Evolutionary conservation across 1,140 invertebrate species (phyloP), one percentile per base, ranked within the genome.

Genomic region (Pseudoatta argentina): DNA sequence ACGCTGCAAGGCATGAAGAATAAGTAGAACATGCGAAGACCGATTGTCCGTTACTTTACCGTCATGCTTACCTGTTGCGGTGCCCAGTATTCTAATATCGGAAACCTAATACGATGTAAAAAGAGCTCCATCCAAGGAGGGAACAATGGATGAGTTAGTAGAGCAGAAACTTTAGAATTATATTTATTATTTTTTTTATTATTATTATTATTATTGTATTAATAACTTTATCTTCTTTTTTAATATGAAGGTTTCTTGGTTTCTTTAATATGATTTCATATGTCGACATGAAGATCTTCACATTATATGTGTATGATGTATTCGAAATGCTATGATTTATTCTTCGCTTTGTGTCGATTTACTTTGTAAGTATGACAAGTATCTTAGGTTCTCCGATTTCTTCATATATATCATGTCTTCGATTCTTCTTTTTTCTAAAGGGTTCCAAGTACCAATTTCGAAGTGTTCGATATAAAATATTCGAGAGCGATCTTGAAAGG

Each of bases 31-130:
- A 87, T 88, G 76, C 82, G 81, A 87, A 89, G 81, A 89, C 87
- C 78, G 91, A 81, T 81, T 87, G 90, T 91, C 91, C 89, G 89
- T 93, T 92, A 93, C 91, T 91, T 91, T 87, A 87, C 88, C 59
- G 88, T 90, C 91, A 61, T 55, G 77, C 48, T 34, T 72, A 18
- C 55, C 24, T 75, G 67, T 39, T 44, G 39, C 44, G 55, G 59
- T 61, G 24, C 4, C 12, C 48, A 12, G 24, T 78, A 64, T 51
- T 48, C 34, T 64, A 64, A 79, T 53, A 78, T 14, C 14, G 18
- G 3, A 10, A 44, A 12, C 3, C 14, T 53, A 48, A 24, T 24
- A 27, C 21, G 18, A 63, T 27, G 66, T 18, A 16, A 69, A 57
- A 24, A 55, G 48, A 55, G 8, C 7, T 10, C 7, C 21, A 16